Percentiles rank a stretch among this genome's conserved stretches.
phyloP scores from a whole-genome alignment of 1,140 invertebrate species.

The Pogonomyrmex californicus region DNA sequence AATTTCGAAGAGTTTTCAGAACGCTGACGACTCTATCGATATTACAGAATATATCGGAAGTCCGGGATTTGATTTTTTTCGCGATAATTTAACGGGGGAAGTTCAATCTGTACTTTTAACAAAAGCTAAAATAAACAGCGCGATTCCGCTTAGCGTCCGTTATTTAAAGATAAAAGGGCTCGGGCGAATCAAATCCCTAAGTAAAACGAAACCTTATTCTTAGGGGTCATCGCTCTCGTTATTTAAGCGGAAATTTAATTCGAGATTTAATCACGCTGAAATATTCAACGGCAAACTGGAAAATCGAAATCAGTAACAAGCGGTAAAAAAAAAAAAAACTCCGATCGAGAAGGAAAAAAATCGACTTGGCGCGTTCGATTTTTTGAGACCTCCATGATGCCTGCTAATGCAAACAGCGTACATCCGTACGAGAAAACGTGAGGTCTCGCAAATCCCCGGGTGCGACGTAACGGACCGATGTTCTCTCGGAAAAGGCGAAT shows the following conservation, averaged over 20 bases:
- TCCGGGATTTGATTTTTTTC: neutral
- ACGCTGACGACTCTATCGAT: constrained; percentile 22
- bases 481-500: constrained; percentile 10
- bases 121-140: neutral
- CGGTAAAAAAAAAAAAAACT: neutral
- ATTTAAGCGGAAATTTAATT: constrained; percentile 25
- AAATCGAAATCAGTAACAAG: neutral
- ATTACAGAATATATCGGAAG: neutral
- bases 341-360: neutral
- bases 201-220: constrained; percentile 14
- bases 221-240: neutral
- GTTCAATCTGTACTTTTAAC: neutral
- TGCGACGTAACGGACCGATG: constrained; percentile 38
- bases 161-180: constrained; percentile 15
- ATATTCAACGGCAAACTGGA: neutral
- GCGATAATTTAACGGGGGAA: neutral
- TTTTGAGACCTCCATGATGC: neutral
- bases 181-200: neutral
- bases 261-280: neutral
- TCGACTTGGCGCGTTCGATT: neutral
- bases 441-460: neutral
- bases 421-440: constrained; percentile 8
- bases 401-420: neutral
- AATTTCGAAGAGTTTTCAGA: constrained; percentile 14
- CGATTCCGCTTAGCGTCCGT: constrained; percentile 19